Evolutionary conservation across 2,888 invertebrate species (phyloP).

Genomic region (Drosophila picticornis): DNA sequence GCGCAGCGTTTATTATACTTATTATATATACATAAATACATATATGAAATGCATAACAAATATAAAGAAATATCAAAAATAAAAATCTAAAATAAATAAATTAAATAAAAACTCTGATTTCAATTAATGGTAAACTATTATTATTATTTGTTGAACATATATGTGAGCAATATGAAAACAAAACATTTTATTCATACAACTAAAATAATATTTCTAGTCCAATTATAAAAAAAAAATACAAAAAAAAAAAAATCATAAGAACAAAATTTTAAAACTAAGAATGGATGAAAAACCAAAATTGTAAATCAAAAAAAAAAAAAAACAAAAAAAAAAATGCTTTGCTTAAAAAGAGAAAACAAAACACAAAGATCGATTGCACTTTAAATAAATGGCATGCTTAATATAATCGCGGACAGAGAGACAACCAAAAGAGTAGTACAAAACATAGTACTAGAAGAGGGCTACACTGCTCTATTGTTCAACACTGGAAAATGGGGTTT

Average conservation of each 20-base stretch:
- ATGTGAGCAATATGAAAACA: slow-evolving; percentile 38
- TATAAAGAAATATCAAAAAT: slow-evolving; percentile 33
- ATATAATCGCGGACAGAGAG: neutral
- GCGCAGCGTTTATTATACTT: slow-evolving; percentile 40
- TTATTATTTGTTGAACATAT: slow-evolving; percentile 50
- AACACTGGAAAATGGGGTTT: slow-evolving; percentile 3
- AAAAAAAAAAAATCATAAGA: slow-evolving; percentile 10
- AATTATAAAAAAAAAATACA: slow-evolving; percentile 56
- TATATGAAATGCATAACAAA: slow-evolving; percentile 18
- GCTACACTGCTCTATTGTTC: slow-evolving; percentile 11
- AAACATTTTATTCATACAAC: slow-evolving; percentile 27
- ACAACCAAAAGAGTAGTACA: slow-evolving; percentile 1
- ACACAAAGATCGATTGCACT: slow-evolving; percentile 27
- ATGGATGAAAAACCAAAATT: slow-evolving; percentile 50
- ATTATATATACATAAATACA: slow-evolving; percentile 17
- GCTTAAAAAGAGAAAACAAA: slow-evolving; percentile 26
- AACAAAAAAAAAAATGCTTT: slow-evolving; percentile 27
- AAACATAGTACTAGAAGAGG: neutral
- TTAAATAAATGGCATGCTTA: slow-evolving; percentile 6
- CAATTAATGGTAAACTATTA: slow-evolving; percentile 31
- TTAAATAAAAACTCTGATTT: slow-evolving; percentile 33
- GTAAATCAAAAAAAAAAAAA: slow-evolving; percentile 49
- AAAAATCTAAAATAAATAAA: slow-evolving; percentile 29
- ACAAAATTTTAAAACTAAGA: slow-evolving; percentile 22
- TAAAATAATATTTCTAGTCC: slow-evolving; percentile 74